Evolutionary conservation across 2,888 invertebrate species (phyloP).

Genomic region (Adineta ricciae): DNA sequence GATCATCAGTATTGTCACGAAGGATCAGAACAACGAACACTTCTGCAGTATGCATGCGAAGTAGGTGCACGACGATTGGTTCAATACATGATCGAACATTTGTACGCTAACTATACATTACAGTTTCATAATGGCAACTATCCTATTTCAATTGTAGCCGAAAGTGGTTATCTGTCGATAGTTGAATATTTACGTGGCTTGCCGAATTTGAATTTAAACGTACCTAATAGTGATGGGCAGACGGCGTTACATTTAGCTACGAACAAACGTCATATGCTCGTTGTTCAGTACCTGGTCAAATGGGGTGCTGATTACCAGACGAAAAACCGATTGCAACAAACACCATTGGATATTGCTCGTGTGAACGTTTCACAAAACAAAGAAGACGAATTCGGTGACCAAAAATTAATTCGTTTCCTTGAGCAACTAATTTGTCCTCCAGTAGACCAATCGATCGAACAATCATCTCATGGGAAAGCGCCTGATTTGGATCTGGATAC

Average conservation of each 20-base stretch:
- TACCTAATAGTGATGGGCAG: neutral
- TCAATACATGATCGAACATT: neutral
- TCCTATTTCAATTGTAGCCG: neutral
- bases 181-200: neutral
- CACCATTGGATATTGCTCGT: neutral
- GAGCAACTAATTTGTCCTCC: neutral
- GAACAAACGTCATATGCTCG: neutral
- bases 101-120: neutral
- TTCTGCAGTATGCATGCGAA: neutral
- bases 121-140: neutral
- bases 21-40: neutral
- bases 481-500: neutral
- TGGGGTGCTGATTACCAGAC: neutral
- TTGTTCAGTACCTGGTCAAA: neutral
- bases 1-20: neutral
- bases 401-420: neutral
- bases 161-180: neutral
- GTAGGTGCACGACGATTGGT: neutral
- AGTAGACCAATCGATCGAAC: neutral
- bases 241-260: neutral
- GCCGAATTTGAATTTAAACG: neutral
- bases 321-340: neutral
- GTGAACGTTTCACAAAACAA: neutral
- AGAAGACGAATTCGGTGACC: neutral
- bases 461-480: too few relatives aligned